Evolutionary conservation across 2,888 invertebrate species (phyloP).

Genomic region (Cheiracanthium punctorium): DNA sequence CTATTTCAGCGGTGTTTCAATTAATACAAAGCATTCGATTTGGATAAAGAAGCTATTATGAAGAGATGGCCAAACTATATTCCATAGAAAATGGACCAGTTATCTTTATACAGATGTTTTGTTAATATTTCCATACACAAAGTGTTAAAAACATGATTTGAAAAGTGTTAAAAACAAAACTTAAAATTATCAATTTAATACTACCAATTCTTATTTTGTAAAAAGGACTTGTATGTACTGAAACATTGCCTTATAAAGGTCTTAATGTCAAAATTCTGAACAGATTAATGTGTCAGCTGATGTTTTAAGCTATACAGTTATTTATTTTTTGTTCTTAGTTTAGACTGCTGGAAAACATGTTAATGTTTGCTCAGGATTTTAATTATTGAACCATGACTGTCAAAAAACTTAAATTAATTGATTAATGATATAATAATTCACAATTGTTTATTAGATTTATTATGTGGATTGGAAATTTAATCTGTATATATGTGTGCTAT

Average conservation of each 20-base stretch:
- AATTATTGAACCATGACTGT: neutral
- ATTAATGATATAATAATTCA: neutral
- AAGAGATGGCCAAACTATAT: constrained; percentile 27
- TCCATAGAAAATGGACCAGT: constrained; percentile 65
- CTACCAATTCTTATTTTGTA: no score
- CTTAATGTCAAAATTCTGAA: neutral
- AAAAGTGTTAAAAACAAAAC: no score
- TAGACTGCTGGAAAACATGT: neutral
- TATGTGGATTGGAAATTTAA: neutral
- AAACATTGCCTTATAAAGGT: constrained; percentile 3
- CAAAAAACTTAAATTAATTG: neutral
- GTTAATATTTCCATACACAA: neutral
- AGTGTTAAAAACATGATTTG: neutral
- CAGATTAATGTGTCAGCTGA: neutral
- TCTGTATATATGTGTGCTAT: constrained; percentile 9
- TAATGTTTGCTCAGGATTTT: neutral
- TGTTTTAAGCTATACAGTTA: neutral
- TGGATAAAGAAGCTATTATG: constrained; percentile 77
- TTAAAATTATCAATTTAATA: no score
- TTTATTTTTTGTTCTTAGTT: neutral
- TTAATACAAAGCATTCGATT: constrained; percentile 95
- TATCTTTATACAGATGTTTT: constrained; percentile 57
- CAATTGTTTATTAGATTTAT: neutral
- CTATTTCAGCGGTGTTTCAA: constrained; percentile 91
- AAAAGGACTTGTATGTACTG: neutral